These are phyloP conservation scores for Drosophila melanogaster DNA, from an alignment of 1,140 invertebrate genomes.

Conservation along the genomic window Release_6_plus_ISO1_MT NC_004354.4:18447001-18447500, in stretches of 20 bases:
- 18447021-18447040: slow-evolving; percentile 86
- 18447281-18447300: no score
- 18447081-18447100: slow-evolving; percentile 88
- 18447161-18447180: slow-evolving; percentile 83
- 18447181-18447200: slow-evolving; percentile 87
- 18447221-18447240: slow-evolving; percentile 87
- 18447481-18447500: slow-evolving; percentile 11
- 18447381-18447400: neutral
- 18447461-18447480: neutral
- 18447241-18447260: slow-evolving; percentile 86
- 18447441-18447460: neutral
- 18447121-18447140: slow-evolving; percentile 40
- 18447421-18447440: neutral
- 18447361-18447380: no score
- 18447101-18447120: slow-evolving; percentile 88
- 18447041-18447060: slow-evolving; percentile 85
- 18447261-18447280: slow-evolving; percentile 85
- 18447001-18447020: slow-evolving; percentile 77
- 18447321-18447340: no score
- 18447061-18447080: slow-evolving; percentile 87
- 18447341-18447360: no score
- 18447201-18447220: slow-evolving; percentile 88
- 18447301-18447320: no score
- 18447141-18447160: neutral
- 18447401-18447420: neutral